phyloP scores from a whole-genome alignment of 53 echinoderm and acorn worm species.

The Echinarachnius parma region DNA sequence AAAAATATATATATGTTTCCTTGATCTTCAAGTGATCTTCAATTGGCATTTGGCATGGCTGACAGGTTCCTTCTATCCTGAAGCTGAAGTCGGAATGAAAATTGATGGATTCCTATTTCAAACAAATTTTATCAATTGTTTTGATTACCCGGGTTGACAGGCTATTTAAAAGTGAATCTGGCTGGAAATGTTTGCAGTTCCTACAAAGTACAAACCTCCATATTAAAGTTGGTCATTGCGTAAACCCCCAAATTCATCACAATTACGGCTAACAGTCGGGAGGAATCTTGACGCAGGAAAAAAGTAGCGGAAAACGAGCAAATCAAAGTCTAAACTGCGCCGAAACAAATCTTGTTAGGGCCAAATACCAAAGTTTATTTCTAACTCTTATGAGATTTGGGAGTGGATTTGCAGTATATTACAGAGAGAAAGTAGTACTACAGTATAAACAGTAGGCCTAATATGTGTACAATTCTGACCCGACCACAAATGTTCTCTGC shows the following conservation, averaged over 20 bases:
- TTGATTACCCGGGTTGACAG: slow-evolving; percentile 27
- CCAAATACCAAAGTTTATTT: slow-evolving; percentile 48
- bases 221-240: slow-evolving; percentile 33
- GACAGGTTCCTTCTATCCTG: slow-evolving; percentile 10
- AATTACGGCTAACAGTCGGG: slow-evolving; percentile 8
- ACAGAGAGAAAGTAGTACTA: too few relatives aligned
- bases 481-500: slow-evolving; percentile 29
- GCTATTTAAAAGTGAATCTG: slow-evolving; percentile 46
- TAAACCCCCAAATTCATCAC: slow-evolving; percentile 24
- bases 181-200: slow-evolving; percentile 39
- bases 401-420: slow-evolving; percentile 22
- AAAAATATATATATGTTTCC: too few relatives aligned
- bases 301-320: background rate
- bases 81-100: slow-evolving; percentile 21
- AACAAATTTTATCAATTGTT: slow-evolving; percentile 48
- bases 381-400: slow-evolving; percentile 30
- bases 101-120: slow-evolving; percentile 42
- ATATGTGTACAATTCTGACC: too few relatives aligned
- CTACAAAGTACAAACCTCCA: slow-evolving; percentile 42
- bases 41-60: too few relatives aligned
- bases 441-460: too few relatives aligned
- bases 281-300: background rate
- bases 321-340: slow-evolving; percentile 24
- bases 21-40: too few relatives aligned
- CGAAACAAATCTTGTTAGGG: slow-evolving; percentile 43